A percentile compares a stretch with the other conserved stretches of the same genome.
These are phyloP conservation scores for Epizoanthus scotinus DNA, from an alignment of 92 coral and sea anemone species.

Conservation along the genomic window DNA sequence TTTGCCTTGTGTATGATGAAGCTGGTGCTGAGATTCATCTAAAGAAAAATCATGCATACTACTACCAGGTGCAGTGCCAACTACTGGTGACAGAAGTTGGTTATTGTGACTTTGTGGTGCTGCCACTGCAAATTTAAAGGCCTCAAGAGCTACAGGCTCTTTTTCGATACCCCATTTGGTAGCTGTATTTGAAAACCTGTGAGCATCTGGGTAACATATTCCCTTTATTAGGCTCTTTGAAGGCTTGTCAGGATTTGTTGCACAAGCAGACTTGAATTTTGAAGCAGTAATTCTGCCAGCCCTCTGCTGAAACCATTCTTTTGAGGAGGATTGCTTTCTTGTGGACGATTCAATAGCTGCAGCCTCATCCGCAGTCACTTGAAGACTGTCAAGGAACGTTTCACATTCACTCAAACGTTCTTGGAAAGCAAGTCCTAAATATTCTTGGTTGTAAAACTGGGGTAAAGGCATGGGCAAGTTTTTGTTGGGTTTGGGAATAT, in stretches of 20 bases:
- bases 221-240: slow-evolving; percentile 18
- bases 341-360: neutral
- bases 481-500: slow-evolving; percentile 13
- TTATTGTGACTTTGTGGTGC: no score
- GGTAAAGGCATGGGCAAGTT: slow-evolving; percentile 42
- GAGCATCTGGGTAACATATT: slow-evolving; percentile 37
- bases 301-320: slow-evolving; percentile 28
- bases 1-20: no score
- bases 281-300: slow-evolving; percentile 11
- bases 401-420: slow-evolving; percentile 27
- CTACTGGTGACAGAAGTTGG: no score
- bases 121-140: no score
- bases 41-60: no score
- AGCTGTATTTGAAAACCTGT: slow-evolving; percentile 18
- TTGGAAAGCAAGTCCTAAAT: slow-evolving; percentile 19
- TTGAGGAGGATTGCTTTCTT: slow-evolving; percentile 23
- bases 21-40: no score
- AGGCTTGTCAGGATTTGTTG: slow-evolving; percentile 36
- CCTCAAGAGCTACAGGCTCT: no score
- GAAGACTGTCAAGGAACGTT: no score
- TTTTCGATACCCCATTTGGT: no score
- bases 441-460: slow-evolving; percentile 23
- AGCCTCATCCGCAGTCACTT: neutral
- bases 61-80: no score
- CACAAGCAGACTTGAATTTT: slow-evolving; percentile 18